Conservation (phyloP, 2,797 vertebrate genomes). For the Poeciliopsis gracilis region DNA sequence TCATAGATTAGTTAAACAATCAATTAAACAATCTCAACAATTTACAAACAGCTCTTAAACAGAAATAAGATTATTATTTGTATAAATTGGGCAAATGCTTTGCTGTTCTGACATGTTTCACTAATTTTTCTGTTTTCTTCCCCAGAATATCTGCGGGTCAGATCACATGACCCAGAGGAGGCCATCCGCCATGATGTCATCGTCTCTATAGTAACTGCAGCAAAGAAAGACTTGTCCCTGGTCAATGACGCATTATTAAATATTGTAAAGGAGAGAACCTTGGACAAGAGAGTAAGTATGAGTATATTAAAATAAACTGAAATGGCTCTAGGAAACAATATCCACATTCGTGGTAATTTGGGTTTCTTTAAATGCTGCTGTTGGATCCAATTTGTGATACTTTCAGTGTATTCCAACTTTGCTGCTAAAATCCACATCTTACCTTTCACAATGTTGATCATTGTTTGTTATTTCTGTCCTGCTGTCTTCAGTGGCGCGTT, state of each 20-base stretch:
- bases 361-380: not conserved
- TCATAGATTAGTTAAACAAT: not conserved
- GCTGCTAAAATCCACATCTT: not conserved
- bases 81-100: not conserved
- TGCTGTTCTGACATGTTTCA: not conserved
- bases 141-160: slow-evolving; percentile 93
- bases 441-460: not conserved
- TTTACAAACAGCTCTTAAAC: not conserved
- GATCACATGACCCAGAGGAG: slow-evolving; percentile 97
- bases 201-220: slow-evolving; percentile 97
- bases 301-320: not conserved
- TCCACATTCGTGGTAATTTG: not conserved
- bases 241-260: slow-evolving; percentile 96
- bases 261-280: slow-evolving; percentile 94
- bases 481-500: slow-evolving; percentile 88
- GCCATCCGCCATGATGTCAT: slow-evolving; percentile 98
- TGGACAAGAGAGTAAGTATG: slow-evolving; percentile 93
- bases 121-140: slow-evolving; percentile 25
- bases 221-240: slow-evolving; percentile 95
- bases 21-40: not conserved
- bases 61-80: not conserved
- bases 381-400: not conserved
- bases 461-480: not conserved
- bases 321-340: not conserved
- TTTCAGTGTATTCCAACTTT: not conserved